These are phyloP conservation scores for Betta splendens DNA, from an alignment of 2,797 vertebrate species.

Conservation along the genomic window DNA sequence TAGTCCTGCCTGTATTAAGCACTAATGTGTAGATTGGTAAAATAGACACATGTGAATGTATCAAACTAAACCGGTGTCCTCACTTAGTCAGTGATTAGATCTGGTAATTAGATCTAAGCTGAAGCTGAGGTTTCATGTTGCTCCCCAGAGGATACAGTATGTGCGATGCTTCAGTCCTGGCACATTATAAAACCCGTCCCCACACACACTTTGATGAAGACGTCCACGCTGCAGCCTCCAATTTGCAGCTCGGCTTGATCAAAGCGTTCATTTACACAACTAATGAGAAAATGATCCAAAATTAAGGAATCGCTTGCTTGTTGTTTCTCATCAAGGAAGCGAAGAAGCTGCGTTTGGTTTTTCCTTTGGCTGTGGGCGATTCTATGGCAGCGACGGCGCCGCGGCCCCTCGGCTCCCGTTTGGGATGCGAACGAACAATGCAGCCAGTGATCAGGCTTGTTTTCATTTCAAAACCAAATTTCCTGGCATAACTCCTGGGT, in stretches of 20 bases:
- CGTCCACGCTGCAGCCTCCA: conserved; percentile 24
- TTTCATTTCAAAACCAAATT: conserved; percentile 63
- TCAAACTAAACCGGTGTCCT: conserved; percentile 20
- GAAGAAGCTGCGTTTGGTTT: conserved; percentile 19
- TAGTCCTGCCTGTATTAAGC: conserved; percentile 35
- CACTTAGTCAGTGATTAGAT: conserved; percentile 37
- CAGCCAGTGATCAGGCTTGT: conserved; percentile 48
- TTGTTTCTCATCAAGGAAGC: conserved; percentile 41
- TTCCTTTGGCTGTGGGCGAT: conserved; percentile 25
- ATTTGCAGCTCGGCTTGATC: conserved; percentile 42
- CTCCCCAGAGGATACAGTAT: conserved; percentile 3
- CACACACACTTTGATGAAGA: conserved; percentile 40
- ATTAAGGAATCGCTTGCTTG: conserved; percentile 43
- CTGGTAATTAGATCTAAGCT: conserved; percentile 9
- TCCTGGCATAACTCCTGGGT: conserved; percentile 64
- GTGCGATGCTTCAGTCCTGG: conserved; percentile 1
- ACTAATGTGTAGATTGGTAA: conserved; percentile 8
- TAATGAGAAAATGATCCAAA: conserved; percentile 59
- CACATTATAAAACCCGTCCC: conserved; percentile 25
- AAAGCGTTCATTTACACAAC: conserved; percentile 55
- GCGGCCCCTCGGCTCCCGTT: conserved; percentile 7
- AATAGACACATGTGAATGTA: background rate
- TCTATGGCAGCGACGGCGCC: conserved; percentile 27
- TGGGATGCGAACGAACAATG: conserved; percentile 37
- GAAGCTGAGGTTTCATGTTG: conserved; percentile 10